A percentile compares a stretch with the other conserved stretches of the same genome.
Evolutionary conservation across 1,140 invertebrate genomes (phyloP).

Genomic region (Heliothis virescens): DNA sequence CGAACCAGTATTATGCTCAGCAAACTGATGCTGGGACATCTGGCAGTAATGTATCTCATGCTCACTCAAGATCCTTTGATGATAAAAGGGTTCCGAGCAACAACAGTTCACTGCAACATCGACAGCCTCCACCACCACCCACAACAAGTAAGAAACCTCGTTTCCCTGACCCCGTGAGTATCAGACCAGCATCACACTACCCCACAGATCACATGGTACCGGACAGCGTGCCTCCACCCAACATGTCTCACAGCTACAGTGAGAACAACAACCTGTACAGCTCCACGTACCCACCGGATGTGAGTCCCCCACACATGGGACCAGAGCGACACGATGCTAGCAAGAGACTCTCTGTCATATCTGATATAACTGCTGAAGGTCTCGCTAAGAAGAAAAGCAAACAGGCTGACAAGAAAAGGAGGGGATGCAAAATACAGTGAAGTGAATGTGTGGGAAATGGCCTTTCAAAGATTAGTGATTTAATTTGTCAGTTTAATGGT

Average conservation of each 20-base stretch:
- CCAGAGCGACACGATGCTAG: conserved; percentile 67
- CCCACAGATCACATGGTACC: conserved; percentile 68
- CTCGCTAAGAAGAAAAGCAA: conserved; percentile 79
- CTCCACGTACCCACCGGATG: conserved; percentile 70
- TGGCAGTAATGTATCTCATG: conserved; percentile 64
- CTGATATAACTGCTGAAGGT: conserved; percentile 81
- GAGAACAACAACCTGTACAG: conserved; percentile 79
- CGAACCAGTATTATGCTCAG: conserved; percentile 73
- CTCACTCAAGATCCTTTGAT: conserved; percentile 67
- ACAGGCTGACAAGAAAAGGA: conserved; percentile 78
- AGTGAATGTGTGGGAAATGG: conserved; percentile 40
- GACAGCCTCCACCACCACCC: conserved; percentile 78
- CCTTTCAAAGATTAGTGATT: conserved; percentile 46
- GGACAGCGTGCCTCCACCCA: conserved; percentile 14
- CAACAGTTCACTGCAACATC: conserved; percentile 67
- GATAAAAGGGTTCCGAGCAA: conserved; percentile 59
- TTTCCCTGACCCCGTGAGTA: conserved; percentile 81
- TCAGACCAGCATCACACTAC: conserved; percentile 81
- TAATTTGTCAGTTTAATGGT: conserved; percentile 20
- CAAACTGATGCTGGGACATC: conserved; percentile 64
- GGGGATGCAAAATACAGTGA: conserved; percentile 80
- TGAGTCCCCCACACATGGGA: conserved; percentile 52
- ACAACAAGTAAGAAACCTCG: conserved; percentile 77
- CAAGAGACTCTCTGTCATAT: conserved; percentile 80
- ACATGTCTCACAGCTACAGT: conserved; percentile 74